These are phyloP conservation scores for Neogobius melanostomus DNA, from an alignment of 2,113 vertebrate species.

Conservation along the genomic window DNA sequence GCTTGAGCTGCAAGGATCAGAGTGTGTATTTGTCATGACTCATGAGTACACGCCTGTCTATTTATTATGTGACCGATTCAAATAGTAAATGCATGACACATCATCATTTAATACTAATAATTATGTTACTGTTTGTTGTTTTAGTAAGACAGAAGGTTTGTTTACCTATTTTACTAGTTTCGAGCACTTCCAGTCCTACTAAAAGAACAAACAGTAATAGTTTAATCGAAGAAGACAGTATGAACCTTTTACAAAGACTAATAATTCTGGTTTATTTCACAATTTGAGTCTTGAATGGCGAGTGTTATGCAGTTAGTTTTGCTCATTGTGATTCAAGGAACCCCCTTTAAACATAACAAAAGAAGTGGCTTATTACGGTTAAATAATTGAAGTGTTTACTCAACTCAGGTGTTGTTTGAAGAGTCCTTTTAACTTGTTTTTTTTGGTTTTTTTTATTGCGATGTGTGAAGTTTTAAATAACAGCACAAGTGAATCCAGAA, in stretches of 20 bases:
- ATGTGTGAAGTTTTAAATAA: not conserved
- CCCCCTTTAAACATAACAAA: not conserved
- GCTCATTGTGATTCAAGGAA: not conserved
- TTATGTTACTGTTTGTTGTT: no score
- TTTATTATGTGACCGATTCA: not conserved
- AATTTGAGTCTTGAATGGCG: not conserved
- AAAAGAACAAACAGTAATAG: no score
- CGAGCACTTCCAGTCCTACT: no score
- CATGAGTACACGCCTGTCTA: not conserved
- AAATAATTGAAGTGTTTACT: not conserved
- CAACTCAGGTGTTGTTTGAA: conserved; percentile 2
- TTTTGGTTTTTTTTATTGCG: no score
- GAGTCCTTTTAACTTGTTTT: not conserved
- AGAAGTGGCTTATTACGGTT: not conserved
- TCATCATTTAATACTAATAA: no score
- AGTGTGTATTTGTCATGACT: not conserved
- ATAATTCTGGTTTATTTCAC: not conserved
- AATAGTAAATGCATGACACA: no score
- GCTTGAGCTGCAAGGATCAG: not conserved
- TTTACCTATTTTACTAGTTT: no score
- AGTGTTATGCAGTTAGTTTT: not conserved
- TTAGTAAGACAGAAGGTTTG: no score
- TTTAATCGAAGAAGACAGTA: no score
- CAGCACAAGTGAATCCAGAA: not conserved
- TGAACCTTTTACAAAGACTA: no score